Evolutionary conservation across 2,113 vertebrate genomes (phyloP), one percentile per base, ranked within the genome.

Genomic region (Chionis minor): DNA sequence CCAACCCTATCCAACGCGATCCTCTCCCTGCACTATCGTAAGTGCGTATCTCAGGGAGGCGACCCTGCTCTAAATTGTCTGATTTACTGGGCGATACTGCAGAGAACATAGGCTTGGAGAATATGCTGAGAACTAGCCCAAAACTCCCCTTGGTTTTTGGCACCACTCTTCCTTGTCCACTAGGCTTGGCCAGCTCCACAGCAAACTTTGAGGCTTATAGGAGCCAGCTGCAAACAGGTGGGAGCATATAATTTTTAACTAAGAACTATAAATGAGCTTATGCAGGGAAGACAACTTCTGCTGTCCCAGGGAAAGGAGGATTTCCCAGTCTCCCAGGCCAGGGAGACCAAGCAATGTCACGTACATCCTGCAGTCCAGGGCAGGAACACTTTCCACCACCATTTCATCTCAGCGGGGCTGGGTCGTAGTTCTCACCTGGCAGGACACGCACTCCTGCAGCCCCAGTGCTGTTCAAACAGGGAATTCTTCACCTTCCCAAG

Each of bases 1-100:
- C 56, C 38, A n/a, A 58, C 2, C 4, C 9, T 67, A 6, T 52
- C 56, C 38, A n/a, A 58, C 17, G 5, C 0, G 3, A 14, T 54
- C 45, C 55, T 49, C 33, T 66, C 40, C 49, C 66, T 38, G 35
- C 1, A 1, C 58, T 59, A 3, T 3, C 8, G 1, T 12, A 54
- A 92, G 40, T 4, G 8, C 35, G 8, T 49, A 45, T 66, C 81
- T 52, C 5, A 1, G 33, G 51, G 69, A 84, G 32, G 32, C 71
- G 51, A 58, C 88, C 66, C 51, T 87, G 38, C 59, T 79, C 70
- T 65, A 28, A 2, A 45, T 24, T 26, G 56, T n/a, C 0, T 8
- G 16, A 32, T 70, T 65, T 86, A 56, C 26, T 12, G 3, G 30
- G 23, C 14, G 23, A 6, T 54, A 14, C 73, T 71, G 55, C 38